Percentiles rank a stretch among this genome's conserved stretches.
Evolutionary conservation across 2,888 invertebrate genomes (phyloP).

Genomic region (Eurytoma adleriae): DNA sequence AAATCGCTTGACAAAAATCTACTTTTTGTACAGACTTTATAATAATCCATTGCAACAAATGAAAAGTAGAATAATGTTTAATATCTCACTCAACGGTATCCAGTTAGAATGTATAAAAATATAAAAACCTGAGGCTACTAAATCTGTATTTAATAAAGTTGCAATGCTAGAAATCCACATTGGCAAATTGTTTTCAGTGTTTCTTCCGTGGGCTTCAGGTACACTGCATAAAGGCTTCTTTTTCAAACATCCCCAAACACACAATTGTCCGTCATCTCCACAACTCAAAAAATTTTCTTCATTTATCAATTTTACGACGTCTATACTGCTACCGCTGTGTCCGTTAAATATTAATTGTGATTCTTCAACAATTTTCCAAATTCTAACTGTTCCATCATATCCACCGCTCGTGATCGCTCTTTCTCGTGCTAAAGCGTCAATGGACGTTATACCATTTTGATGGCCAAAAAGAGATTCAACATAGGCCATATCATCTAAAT

Average conservation of each 20-base stretch:
- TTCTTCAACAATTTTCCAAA: slow-evolving; percentile 99
- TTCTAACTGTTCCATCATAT: slow-evolving; percentile 88
- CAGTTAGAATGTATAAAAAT: slow-evolving; percentile 3
- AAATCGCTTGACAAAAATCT: neutral
- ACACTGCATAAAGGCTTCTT: slow-evolving; percentile 89
- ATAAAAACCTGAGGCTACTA: slow-evolving; percentile 87
- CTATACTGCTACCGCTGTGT: slow-evolving; percentile 85
- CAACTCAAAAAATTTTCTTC: slow-evolving; percentile 96
- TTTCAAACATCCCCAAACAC: slow-evolving; percentile 89
- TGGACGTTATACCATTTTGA: slow-evolving; percentile 89
- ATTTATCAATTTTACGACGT: slow-evolving; percentile 92
- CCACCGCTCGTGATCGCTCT: slow-evolving; percentile 94
- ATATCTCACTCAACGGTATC: neutral
- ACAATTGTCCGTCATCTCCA: slow-evolving; percentile 92
- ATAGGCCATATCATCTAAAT: slow-evolving; percentile 96
- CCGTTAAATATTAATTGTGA: slow-evolving; percentile 97
- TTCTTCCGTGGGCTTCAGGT: slow-evolving; percentile 85
- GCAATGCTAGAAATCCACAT: slow-evolving; percentile 93
- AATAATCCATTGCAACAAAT: neutral
- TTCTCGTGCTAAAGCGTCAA: slow-evolving; percentile 92
- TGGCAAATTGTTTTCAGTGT: slow-evolving; percentile 81
- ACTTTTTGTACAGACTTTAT: neutral
- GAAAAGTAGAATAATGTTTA: neutral
- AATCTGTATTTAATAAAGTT: slow-evolving; percentile 89
- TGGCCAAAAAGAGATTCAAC: slow-evolving; percentile 97